phyloP scores from a whole-genome alignment of 2,888 invertebrate species.

The Drosophila flavopinicola region DNA sequence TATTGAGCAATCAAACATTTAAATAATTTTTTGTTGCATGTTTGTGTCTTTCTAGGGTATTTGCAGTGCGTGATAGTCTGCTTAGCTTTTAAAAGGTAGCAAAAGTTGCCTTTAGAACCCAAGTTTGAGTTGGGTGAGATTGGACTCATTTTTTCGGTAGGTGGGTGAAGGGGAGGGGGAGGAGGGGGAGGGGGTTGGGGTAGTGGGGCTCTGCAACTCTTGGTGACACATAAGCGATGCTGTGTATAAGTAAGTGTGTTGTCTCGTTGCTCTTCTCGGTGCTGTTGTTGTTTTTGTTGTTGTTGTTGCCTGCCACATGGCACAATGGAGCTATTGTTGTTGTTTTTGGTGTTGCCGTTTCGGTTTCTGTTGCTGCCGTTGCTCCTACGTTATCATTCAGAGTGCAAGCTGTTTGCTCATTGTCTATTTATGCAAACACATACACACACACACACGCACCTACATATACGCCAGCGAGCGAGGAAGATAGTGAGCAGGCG shows the following conservation, averaged over 20 bases:
- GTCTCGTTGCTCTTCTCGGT: constrained; percentile 22
- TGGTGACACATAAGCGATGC: constrained; percentile 60
- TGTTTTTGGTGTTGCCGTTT: constrained; percentile 47
- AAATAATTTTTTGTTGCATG: background rate
- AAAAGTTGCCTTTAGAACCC: constrained; percentile 16
- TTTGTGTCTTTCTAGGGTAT: constrained; percentile 25
- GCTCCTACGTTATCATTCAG: constrained; percentile 76
- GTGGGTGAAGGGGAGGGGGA: too few species aligned
- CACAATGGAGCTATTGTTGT: constrained; percentile 56
- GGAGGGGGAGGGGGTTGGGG: too few species aligned
- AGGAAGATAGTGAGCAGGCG: background rate
- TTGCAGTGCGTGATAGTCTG: background rate
- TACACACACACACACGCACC: constrained; percentile 36
- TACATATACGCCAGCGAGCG: background rate
- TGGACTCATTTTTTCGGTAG: constrained; percentile 12
- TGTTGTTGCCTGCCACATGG: constrained; percentile 70
- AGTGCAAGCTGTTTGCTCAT: constrained; percentile 80
- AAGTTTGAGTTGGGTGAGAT: constrained; percentile 25
- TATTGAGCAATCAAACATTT: background rate
- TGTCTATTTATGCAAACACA: constrained; percentile 79
- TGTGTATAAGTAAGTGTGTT: constrained; percentile 46
- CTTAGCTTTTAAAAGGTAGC: background rate
- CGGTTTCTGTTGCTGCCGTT: constrained; percentile 30
- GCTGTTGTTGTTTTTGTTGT: constrained; percentile 32
- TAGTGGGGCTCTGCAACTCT: constrained; percentile 43